phyloP scores from a whole-genome alignment of 2,888 invertebrate genomes.

The Harmothoe impar region DNA sequence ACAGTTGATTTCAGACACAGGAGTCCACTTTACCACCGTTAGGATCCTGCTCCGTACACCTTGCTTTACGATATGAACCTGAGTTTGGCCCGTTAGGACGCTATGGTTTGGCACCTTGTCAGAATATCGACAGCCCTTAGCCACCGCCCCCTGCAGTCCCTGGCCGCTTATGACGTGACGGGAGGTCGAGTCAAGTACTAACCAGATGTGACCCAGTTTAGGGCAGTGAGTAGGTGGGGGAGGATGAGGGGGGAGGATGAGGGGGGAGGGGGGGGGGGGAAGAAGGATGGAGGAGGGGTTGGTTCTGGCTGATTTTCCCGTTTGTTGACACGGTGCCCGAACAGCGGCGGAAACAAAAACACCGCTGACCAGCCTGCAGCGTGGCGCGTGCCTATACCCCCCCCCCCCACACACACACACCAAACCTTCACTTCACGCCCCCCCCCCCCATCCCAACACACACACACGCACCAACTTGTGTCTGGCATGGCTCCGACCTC shows the following conservation, averaged over 20 bases:
- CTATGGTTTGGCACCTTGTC: constrained; percentile 3
- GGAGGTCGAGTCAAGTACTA: constrained; percentile 19
- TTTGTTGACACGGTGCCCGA: constrained; percentile 18
- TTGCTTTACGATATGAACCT: too few species aligned
- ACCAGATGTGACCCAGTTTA: constrained; percentile 34
- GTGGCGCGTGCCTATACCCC: neutral
- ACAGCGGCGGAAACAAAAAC: constrained; percentile 10
- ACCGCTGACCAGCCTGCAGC: constrained; percentile 1
- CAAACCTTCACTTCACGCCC: neutral
- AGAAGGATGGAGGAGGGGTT: neutral
- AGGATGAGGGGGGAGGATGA: neutral
- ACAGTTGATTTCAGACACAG: too few species aligned
- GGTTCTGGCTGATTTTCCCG: neutral
- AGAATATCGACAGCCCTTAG: constrained; percentile 27
- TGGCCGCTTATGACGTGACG: constrained; percentile 39
- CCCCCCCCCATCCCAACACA: neutral
- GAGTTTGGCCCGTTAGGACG: too few species aligned
- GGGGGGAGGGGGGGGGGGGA: neutral
- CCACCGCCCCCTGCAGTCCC: neutral
- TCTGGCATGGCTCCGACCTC: neutral
- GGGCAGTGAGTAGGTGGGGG: neutral
- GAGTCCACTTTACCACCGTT: too few species aligned
- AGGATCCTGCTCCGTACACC: too few species aligned
- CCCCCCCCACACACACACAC: neutral
- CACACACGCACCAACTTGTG: neutral